These are phyloP conservation scores for Falco cherrug DNA, from an alignment of 2,797 vertebrate species.

Conservation along the genomic window DNA sequence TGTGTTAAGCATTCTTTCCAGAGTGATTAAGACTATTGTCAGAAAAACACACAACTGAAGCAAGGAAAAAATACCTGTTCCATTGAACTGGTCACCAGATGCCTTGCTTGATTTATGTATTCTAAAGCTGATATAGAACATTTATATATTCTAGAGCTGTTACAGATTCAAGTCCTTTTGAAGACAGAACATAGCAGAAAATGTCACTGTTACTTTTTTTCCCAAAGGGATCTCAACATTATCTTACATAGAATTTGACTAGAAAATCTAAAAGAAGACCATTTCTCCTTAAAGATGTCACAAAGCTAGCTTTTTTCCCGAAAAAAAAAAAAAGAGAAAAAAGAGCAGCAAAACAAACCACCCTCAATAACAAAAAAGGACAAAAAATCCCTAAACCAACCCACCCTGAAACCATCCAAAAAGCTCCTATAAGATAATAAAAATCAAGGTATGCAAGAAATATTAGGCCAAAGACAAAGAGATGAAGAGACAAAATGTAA, in stretches of 20 bases:
- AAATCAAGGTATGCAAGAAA: not conserved
- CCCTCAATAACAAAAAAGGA: not conserved
- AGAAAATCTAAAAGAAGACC: not conserved
- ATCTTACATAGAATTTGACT: not conserved
- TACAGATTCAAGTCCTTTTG: conserved; percentile 8
- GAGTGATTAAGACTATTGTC: conserved; percentile 47
- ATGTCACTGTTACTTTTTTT: not conserved
- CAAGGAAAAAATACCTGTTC: conserved; percentile 5
- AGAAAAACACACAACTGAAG: not conserved
- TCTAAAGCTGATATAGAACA: conserved; percentile 18
- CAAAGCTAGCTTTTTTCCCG: fast-evolving
- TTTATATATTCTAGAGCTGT: conserved; percentile 11
- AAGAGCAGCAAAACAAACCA: not conserved
- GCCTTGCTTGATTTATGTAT: not conserved
- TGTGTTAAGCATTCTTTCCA: conserved; percentile 7
- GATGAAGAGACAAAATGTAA: not conserved
- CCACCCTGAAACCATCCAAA: not conserved
- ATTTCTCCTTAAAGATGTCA: not conserved
- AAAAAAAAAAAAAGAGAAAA: not conserved
- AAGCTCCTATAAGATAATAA: not conserved
- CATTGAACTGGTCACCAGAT: not conserved
- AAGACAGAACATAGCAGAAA: conserved; percentile 32
- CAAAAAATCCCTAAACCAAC: not conserved
- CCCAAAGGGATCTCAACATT: not conserved
- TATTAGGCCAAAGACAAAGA: not conserved